Evolutionary conservation across 2,888 invertebrate species (phyloP).

Genomic region (Atrina japonica): DNA sequence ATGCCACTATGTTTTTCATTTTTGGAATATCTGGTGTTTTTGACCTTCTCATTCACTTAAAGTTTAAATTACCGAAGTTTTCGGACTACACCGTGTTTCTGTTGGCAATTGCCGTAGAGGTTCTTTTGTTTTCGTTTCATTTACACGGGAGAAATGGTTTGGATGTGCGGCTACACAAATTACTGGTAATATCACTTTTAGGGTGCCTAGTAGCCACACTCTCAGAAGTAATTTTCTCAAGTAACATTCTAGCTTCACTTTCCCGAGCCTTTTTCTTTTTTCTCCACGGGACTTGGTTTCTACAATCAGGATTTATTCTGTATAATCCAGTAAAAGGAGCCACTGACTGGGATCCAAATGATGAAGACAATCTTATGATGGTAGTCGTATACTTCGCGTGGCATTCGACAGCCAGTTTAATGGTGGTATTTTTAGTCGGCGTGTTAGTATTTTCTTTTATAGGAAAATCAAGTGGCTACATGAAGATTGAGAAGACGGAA

Average conservation of each 20-base stretch:
- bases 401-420: constrained; percentile 56
- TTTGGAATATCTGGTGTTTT: constrained; percentile 80
- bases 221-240: constrained; percentile 76
- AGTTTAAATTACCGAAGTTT: constrained; percentile 72
- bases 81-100: constrained; percentile 76
- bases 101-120: constrained; percentile 73
- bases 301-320: constrained; percentile 81
- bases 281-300: constrained; percentile 82
- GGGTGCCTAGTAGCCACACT: constrained; percentile 69
- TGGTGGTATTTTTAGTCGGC: constrained; percentile 52
- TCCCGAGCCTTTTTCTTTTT: constrained; percentile 77
- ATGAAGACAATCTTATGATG: constrained; percentile 79
- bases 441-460: constrained; percentile 31
- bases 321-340: constrained; percentile 77
- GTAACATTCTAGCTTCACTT: constrained; percentile 74
- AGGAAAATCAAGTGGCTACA: neutral
- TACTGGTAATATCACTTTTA: constrained; percentile 78
- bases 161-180: constrained; percentile 79
- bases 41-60: constrained; percentile 76
- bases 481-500: no score
- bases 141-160: constrained; percentile 77
- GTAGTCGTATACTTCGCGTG: constrained; percentile 74
- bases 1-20: constrained; percentile 81
- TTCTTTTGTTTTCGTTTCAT: constrained; percentile 81
- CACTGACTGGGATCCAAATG: constrained; percentile 70